Evolutionary conservation across 92 coral and sea anemone species (phyloP).

Genomic region (Porites lobata): DNA sequence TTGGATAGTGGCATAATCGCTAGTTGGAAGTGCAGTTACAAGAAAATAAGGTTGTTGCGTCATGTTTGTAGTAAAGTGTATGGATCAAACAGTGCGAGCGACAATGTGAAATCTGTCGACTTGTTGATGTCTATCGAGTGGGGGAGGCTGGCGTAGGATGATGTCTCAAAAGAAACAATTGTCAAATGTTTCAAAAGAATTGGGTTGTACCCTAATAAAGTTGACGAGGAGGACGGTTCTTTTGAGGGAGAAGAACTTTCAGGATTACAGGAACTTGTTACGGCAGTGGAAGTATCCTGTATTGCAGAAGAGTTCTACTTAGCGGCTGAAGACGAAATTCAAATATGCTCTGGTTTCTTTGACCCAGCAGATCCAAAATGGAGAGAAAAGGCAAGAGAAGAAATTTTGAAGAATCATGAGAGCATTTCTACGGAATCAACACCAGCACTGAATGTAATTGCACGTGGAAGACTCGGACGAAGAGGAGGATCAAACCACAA

Average conservation of each 20-base stretch:
- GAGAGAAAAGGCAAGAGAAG: conserved; percentile 38
- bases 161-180: conserved; percentile 53
- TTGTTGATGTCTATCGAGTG: conserved; percentile 55
- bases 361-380: conserved; percentile 59
- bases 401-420: background rate
- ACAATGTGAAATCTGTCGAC: conserved; percentile 55
- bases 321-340: conserved; percentile 6
- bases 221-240: conserved; percentile 63
- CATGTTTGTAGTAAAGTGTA: conserved; percentile 59
- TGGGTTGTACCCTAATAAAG: conserved; percentile 41
- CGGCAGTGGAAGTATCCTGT: conserved; percentile 47
- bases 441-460: background rate
- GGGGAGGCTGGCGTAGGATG: conserved; percentile 69
- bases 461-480: background rate
- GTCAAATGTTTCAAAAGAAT: conserved; percentile 61
- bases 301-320: conserved; percentile 20
- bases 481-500: background rate
- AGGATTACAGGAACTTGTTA: conserved; percentile 58
- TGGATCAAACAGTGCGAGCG: conserved; percentile 46
- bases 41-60: conserved; percentile 44
- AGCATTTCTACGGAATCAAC: background rate
- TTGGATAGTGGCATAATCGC: conserved; percentile 62
- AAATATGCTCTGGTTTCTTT: conserved; percentile 53
- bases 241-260: conserved; percentile 58
- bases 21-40: conserved; percentile 64